A percentile compares a stretch with the other conserved stretches of the same genome.
Conservation (phyloP, 1,140 invertebrate species). For the Diorhabda carinulata region DNA sequence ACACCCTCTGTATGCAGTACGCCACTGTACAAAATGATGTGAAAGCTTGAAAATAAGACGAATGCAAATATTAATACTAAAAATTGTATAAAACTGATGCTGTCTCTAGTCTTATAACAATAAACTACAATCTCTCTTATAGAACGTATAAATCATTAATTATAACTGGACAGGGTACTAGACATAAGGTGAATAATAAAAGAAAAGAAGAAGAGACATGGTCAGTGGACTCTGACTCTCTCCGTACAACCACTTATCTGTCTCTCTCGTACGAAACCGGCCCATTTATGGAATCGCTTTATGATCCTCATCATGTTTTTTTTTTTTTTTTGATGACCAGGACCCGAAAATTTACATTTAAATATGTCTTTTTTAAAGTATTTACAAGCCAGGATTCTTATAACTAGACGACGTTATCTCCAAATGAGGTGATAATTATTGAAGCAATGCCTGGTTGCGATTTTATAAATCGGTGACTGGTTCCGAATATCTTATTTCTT, state of each 20-base stretch:
- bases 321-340: conserved; percentile 25
- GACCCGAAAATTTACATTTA: conserved; percentile 29
- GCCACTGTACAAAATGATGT: too few species aligned
- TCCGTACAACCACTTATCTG: too few species aligned
- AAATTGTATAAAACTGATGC: too few species aligned
- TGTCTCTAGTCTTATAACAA: too few species aligned
- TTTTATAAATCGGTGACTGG: conserved; percentile 9
- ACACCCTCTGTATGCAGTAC: too few species aligned
- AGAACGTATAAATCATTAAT: too few species aligned
- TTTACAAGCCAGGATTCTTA: conserved; percentile 27
- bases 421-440: conserved; percentile 31
- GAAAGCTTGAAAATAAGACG: too few species aligned
- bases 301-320: conserved; percentile 27
- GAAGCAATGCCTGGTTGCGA: conserved; percentile 23
- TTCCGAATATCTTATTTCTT: conserved; percentile 7
- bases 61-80: too few species aligned
- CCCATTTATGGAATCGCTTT: conserved; percentile 37
- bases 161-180: background rate
- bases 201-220: background rate
- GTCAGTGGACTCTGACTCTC: conserved; percentile 16
- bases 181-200: background rate
- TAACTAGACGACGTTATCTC: conserved; percentile 27
- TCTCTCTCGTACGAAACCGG: conserved; percentile 31
- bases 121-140: too few species aligned
- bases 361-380: conserved; percentile 28